A percentile compares a stretch with the other conserved stretches of the same genome.
phyloP scores from a whole-genome alignment of 2,113 vertebrate genomes.

The Larimichthys polyactis region DNA sequence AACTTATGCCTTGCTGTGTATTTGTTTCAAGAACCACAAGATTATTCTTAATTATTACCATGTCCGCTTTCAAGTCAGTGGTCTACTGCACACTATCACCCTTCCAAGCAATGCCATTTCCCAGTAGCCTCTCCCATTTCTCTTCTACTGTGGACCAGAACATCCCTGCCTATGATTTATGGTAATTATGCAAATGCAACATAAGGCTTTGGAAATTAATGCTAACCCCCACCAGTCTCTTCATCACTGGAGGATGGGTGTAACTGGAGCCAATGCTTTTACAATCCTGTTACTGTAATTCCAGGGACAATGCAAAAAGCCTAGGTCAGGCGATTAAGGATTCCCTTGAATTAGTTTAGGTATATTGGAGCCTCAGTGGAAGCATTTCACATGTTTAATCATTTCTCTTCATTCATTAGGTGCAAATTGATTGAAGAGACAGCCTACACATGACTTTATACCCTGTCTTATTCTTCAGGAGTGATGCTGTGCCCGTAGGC shows the following conservation, averaged over 20 bases:
- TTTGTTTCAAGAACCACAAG: slow-evolving; percentile 9
- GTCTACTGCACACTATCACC: slow-evolving; percentile 26
- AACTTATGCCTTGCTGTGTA: background rate
- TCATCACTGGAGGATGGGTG: slow-evolving; percentile 56
- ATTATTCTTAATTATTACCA: slow-evolving; percentile 36
- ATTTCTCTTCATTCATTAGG: slow-evolving; percentile 53
- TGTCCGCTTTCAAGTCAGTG: slow-evolving; percentile 18
- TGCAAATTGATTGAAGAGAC: slow-evolving; percentile 63
- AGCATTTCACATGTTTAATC: slow-evolving; percentile 51
- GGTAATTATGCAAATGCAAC: slow-evolving; percentile 79
- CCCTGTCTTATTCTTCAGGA: slow-evolving; percentile 29
- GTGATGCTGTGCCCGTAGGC: slow-evolving; percentile 30
- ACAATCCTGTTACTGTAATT: slow-evolving; percentile 77
- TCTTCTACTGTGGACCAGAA: slow-evolving; percentile 51
- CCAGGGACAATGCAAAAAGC: slow-evolving; percentile 57
- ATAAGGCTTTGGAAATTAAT: slow-evolving; percentile 78
- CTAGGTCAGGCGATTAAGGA: slow-evolving; percentile 68
- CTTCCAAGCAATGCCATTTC: slow-evolving; percentile 39
- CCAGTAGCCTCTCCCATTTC: slow-evolving; percentile 25
- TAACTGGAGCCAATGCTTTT: slow-evolving; percentile 62
- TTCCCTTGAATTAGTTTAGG: slow-evolving; percentile 68
- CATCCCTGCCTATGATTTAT: slow-evolving; percentile 75
- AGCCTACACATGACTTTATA: slow-evolving; percentile 27
- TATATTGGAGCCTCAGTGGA: slow-evolving; percentile 57
- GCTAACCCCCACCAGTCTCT: slow-evolving; percentile 62